Conservation (phyloP, 1,140 invertebrate genomes). For the Propsilocerus akamusi region DNA sequence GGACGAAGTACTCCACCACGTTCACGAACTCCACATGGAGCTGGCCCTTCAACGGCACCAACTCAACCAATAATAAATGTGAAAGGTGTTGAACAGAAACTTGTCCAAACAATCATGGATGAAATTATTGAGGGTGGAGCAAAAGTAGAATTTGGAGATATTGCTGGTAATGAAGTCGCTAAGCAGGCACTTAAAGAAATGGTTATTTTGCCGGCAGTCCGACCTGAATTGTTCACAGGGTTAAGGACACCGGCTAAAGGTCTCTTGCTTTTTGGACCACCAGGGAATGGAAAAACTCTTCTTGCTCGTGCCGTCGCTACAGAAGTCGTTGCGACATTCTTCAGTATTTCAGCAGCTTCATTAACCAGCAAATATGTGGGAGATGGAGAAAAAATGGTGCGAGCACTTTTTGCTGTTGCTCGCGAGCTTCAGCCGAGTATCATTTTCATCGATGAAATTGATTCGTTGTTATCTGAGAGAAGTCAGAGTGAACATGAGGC, state of each 20-base stretch:
- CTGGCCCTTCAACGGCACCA: slow-evolving; percentile 22
- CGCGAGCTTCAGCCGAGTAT: slow-evolving; percentile 82
- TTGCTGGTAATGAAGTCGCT: slow-evolving; percentile 74
- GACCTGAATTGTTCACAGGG: slow-evolving; percentile 91
- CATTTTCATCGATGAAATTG: slow-evolving; percentile 94
- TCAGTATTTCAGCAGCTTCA: slow-evolving; percentile 90
- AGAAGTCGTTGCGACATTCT: slow-evolving; percentile 86
- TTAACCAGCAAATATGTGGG: slow-evolving; percentile 98
- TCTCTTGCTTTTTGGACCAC: slow-evolving; percentile 85
- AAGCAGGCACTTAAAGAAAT: slow-evolving; percentile 96
- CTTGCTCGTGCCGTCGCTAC: slow-evolving; percentile 80
- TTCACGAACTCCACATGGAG: slow-evolving; percentile 23
- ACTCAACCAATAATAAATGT: slow-evolving; percentile 29
- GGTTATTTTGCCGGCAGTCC: slow-evolving; percentile 86
- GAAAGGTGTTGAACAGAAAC: slow-evolving; percentile 73
- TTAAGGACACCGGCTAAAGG: slow-evolving; percentile 74
- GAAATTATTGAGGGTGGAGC: slow-evolving; percentile 58
- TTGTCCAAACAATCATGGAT: slow-evolving; percentile 61
- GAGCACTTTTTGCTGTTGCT: slow-evolving; percentile 87
- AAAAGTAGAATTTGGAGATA: slow-evolving; percentile 80
- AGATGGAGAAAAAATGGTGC: slow-evolving; percentile 93
- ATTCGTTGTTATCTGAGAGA: slow-evolving; percentile 81
- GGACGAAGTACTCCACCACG: slow-evolving; percentile 24
- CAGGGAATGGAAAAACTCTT: slow-evolving; percentile 69
- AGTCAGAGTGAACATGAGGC: slow-evolving; percentile 90